These are phyloP conservation scores for Achroia grisella DNA, from an alignment of 1,140 invertebrate species.

Conservation along the genomic window DNA sequence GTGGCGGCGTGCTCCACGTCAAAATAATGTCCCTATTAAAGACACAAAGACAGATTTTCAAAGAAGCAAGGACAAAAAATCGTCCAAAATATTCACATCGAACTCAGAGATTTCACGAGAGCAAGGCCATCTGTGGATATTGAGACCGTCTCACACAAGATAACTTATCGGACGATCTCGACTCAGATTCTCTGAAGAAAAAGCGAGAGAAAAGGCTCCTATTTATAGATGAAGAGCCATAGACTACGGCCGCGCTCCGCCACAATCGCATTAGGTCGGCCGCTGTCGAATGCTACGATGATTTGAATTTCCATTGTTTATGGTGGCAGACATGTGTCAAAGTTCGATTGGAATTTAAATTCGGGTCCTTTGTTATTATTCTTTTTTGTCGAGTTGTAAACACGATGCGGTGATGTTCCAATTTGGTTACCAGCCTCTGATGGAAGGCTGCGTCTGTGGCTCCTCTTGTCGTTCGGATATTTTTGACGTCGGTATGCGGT, in stretches of 20 bases:
- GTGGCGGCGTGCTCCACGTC: constrained; percentile 56
- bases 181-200: constrained; percentile 68
- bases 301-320: constrained; percentile 73
- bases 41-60: constrained; percentile 59
- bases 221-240: constrained; percentile 68
- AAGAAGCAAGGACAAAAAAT: constrained; percentile 62
- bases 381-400: constrained; percentile 70
- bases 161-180: constrained; percentile 65
- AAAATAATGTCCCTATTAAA: constrained; percentile 72
- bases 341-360: constrained; percentile 74
- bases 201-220: constrained; percentile 68
- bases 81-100: constrained; percentile 58
- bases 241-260: constrained; percentile 44
- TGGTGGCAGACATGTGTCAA: constrained; percentile 73
- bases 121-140: constrained; percentile 72
- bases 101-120: constrained; percentile 57
- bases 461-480: constrained; percentile 45
- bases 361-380: constrained; percentile 69
- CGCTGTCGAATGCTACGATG: constrained; percentile 57
- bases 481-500: constrained; percentile 62
- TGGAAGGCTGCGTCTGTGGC: constrained; percentile 63
- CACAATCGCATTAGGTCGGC: constrained; percentile 66
- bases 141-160: constrained; percentile 70
- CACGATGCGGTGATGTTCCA: constrained; percentile 66
- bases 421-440: constrained; percentile 58